phyloP scores from a whole-genome alignment of 2,888 invertebrate species.

The Camptogramma bilineatum region DNA sequence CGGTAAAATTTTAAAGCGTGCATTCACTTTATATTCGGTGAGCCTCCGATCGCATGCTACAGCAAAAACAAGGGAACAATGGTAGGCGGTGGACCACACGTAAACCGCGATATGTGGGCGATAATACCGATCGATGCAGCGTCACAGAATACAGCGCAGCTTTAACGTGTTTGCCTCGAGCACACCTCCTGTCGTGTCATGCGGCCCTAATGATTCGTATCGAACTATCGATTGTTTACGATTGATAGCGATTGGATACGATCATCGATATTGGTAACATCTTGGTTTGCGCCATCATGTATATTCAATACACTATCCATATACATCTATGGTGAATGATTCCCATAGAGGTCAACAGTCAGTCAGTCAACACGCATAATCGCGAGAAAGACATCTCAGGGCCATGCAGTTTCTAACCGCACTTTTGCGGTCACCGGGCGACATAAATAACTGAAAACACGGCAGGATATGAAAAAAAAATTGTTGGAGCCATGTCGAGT shows the following conservation, averaged over 20 bases:
- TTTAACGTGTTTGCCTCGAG: conserved; percentile 31
- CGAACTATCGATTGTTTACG: conserved; percentile 38
- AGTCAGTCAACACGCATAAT: conserved; percentile 1
- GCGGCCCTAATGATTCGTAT: conserved; percentile 38
- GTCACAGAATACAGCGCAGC: conserved; percentile 25
- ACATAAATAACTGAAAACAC: conserved; percentile 14
- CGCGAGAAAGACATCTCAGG: conserved; percentile 27
- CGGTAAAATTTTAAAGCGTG: conserved; percentile 35
- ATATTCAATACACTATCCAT: not conserved
- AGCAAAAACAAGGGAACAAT: conserved; percentile 39
- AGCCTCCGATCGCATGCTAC: conserved; percentile 32
- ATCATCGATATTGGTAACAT: conserved; percentile 31
- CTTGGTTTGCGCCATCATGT: conserved; percentile 17
- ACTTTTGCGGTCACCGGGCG: conserved; percentile 22
- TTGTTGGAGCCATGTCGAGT: conserved; percentile 25
- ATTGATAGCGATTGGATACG: conserved; percentile 31
- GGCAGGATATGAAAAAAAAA: conserved; percentile 30
- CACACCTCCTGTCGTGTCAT: conserved; percentile 38
- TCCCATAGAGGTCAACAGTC: conserved; percentile 21
- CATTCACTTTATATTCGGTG: conserved; percentile 36
- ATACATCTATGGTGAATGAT: not conserved
- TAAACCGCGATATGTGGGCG: conserved; percentile 38
- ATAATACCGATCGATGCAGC: conserved; percentile 38
- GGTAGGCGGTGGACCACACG: conserved; percentile 38
- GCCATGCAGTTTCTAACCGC: conserved; percentile 32